Conservation (phyloP, 1,140 invertebrate genomes). For the Hypsibius dujardini region DNA sequence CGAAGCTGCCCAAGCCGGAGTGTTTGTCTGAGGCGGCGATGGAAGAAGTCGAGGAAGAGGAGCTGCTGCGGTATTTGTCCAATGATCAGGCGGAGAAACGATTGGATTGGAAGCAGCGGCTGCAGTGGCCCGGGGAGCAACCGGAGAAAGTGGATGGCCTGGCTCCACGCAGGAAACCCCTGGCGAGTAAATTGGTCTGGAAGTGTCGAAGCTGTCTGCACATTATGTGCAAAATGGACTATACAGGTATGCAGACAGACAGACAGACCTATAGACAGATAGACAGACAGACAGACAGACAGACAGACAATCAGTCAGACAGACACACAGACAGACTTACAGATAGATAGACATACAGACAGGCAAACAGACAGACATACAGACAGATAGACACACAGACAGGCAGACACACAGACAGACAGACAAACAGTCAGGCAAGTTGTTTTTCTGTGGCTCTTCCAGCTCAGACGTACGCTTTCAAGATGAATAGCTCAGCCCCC, state of each 20-base stretch:
- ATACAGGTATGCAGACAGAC: background rate
- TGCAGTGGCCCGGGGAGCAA: background rate
- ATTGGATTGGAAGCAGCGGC: background rate
- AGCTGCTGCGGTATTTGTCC: background rate
- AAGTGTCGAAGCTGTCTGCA: background rate
- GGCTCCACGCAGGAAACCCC: background rate
- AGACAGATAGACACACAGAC: too few relatives aligned
- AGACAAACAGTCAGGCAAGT: too few relatives aligned
- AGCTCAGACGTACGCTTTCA: background rate
- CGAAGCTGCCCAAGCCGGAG: too few relatives aligned
- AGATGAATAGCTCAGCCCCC: conserved; percentile 11
- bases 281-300: too few relatives aligned
- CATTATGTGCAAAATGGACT: background rate
- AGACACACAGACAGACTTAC: too few relatives aligned
- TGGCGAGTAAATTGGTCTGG: background rate
- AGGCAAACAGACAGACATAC: too few relatives aligned
- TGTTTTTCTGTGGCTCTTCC: background rate
- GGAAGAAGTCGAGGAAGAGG: background rate
- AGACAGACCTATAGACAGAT: background rate
- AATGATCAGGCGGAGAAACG: background rate
- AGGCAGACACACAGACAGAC: too few relatives aligned
- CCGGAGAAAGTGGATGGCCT: background rate
- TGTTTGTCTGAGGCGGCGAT: too few relatives aligned
- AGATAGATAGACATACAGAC: too few relatives aligned
- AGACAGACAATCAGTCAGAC: too few relatives aligned